phyloP scores from a whole-genome alignment of 2,888 invertebrate species.

The Sympetrum striolatum region DNA sequence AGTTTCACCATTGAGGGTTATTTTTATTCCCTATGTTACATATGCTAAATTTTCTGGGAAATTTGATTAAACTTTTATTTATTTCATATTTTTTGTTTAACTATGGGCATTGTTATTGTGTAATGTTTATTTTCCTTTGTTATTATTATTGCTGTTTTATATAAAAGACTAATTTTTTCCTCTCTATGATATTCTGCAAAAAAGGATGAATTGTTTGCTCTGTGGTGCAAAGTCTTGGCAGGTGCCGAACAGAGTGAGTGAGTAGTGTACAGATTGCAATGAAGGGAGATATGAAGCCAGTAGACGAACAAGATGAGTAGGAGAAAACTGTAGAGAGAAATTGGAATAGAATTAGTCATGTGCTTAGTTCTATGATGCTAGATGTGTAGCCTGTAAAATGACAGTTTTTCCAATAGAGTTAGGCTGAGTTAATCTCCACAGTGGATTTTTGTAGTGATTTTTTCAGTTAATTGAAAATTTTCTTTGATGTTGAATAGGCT shows the following conservation, averaged over 20 bases:
- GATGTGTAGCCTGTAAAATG: conserved; percentile 31
- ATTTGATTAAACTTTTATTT: conserved; percentile 4
- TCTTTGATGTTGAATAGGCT: conserved; percentile 41
- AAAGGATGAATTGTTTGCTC: conserved; percentile 44
- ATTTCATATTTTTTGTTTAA: conserved; percentile 6
- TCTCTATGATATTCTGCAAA: conserved; percentile 36
- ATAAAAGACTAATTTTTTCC: conserved; percentile 15
- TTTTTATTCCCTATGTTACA: neutral
- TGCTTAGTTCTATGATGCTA: conserved; percentile 30
- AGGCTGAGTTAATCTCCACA: conserved; percentile 35
- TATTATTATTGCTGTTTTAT: conserved; percentile 29
- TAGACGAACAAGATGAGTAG: conserved; percentile 18
- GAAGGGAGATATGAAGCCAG: conserved; percentile 9
- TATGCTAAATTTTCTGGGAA: neutral
- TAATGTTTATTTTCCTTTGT: conserved; percentile 29
- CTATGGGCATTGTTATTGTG: conserved; percentile 9
- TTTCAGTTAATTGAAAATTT: conserved; percentile 23
- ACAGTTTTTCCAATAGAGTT: conserved; percentile 32
- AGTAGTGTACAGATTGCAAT: conserved; percentile 29
- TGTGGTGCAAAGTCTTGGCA: conserved; percentile 44
- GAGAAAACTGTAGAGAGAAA: conserved; percentile 32
- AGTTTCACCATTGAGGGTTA: neutral
- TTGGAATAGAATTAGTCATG: conserved; percentile 35
- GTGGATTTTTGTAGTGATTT: conserved; percentile 34
- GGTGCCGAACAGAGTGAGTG: conserved; percentile 42